Base-by-base conservation (phyloP, 2,113 vertebrate species). In the Alosa alosa region DNA sequence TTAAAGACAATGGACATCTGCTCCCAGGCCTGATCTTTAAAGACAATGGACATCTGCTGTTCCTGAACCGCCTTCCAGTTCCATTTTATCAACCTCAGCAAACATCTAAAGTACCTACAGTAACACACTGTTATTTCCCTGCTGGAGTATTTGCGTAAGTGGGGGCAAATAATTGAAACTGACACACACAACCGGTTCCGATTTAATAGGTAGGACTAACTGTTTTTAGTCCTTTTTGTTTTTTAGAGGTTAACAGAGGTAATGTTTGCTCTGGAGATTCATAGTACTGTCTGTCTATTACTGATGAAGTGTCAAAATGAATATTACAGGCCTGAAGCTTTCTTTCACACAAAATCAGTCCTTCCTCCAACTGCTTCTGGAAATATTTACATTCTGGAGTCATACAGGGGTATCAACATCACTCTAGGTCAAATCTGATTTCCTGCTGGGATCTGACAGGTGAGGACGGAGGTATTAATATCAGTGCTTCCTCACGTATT, bases 31-130 rank as follows among this genome's bases (percentile, higher is more conserved):
- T 84, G 75, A 84, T 84, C 84, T 84, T 36, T 47, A 49, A 46
- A 84, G 84, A 84, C 84, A 84, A 78, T 8, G n/a, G 46, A 78
- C 84, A 84, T 78, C 84, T 84, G 84, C 36, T 25, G 64, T 22
- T 49, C 68, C 46, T 46, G 64, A 50, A 46, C 25, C 36, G 46
- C 68, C 84, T 46, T 84, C 84, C 39, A 49, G 15, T 13, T 78
- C n/a, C 44, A 50, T 20, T 78, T 15, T 84, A 64, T 49, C 81
- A 82, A 82, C 81, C 57, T 86, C 45, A 47, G 39, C 18, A 18
- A 49, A 49, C 50, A 78, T 11, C 1, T 17, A 41, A 31, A 75
- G 31, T n/a, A 22, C 15, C 15, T 13, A 22, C 68, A 75, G 0
- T 31, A 31, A 31, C 31, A 9, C 68, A 75, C 31, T 64, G 20